Evolutionary conservation across 2,888 invertebrate species (phyloP).

Genomic region (Patella pellucida): DNA sequence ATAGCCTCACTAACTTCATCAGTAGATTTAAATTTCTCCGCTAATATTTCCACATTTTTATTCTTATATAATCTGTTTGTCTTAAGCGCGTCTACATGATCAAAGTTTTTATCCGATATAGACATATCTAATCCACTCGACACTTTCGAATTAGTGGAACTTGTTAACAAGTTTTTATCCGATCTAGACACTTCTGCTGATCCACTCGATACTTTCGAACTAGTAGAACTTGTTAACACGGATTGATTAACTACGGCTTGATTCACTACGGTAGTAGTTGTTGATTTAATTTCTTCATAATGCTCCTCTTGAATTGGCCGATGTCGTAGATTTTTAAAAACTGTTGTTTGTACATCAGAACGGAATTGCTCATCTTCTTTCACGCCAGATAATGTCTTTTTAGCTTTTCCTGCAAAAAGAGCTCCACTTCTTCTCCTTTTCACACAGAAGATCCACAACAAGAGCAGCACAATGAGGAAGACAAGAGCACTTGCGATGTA

Average conservation of each 20-base stretch:
- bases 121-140: neutral
- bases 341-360: neutral
- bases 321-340: neutral
- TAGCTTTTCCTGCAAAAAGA: neutral
- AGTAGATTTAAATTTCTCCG: conserved; percentile 62
- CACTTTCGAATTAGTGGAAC: neutral
- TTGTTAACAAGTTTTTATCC: neutral
- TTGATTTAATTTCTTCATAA: neutral
- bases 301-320: neutral
- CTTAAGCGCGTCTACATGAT: neutral
- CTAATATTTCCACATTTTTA: conserved; percentile 36
- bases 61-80: neutral
- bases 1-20: conserved; percentile 70
- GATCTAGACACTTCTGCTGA: neutral
- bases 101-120: neutral
- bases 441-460: neutral
- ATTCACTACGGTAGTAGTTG: neutral
- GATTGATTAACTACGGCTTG: too few species aligned
- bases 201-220: neutral
- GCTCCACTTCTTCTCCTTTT: neutral
- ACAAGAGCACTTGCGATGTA: neutral
- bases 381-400: neutral
- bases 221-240: neutral
- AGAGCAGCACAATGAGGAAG: neutral
- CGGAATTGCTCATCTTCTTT: neutral